Evolutionary conservation across 2,113 vertebrate species (phyloP).

Genomic region (Takifugu bimaculatus): DNA sequence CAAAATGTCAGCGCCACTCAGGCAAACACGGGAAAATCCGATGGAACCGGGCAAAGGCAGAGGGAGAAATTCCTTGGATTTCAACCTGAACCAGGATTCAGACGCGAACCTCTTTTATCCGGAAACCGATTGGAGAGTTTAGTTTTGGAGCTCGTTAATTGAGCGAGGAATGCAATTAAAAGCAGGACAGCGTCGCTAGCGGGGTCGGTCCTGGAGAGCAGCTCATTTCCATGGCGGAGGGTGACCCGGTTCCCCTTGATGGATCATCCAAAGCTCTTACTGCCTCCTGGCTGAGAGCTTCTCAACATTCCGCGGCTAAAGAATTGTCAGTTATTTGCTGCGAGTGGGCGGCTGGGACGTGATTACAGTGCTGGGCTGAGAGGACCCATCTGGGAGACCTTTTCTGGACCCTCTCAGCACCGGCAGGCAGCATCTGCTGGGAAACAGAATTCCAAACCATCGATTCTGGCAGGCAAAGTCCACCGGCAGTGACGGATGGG

Average conservation of each 20-base stretch:
- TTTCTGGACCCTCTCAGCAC: slow-evolving; percentile 6
- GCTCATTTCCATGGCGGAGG: neutral
- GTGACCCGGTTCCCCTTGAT: slow-evolving; percentile 8
- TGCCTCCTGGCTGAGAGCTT: slow-evolving; percentile 18
- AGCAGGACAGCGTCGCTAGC: slow-evolving; percentile 51
- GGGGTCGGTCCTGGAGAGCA: too few relatives aligned
- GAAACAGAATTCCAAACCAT: slow-evolving; percentile 8
- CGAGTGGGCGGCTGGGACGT: slow-evolving; percentile 20
- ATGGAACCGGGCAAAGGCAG: too few relatives aligned
- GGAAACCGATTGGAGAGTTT: too few relatives aligned
- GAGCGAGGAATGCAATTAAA: slow-evolving; percentile 55
- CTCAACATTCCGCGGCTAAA: slow-evolving; percentile 15
- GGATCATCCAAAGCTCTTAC: slow-evolving; percentile 8
- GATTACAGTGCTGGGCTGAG: slow-evolving; percentile 21
- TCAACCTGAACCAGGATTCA: too few relatives aligned
- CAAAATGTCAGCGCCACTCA: too few relatives aligned
- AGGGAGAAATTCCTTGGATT: too few relatives aligned
- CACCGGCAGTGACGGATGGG: too few relatives aligned
- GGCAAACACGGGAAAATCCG: too few relatives aligned
- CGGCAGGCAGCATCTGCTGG: slow-evolving; percentile 5
- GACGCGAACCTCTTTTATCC: too few relatives aligned
- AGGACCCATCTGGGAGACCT: slow-evolving; percentile 16
- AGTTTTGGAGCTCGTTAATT: slow-evolving; percentile 41
- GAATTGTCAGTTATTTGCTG: slow-evolving; percentile 35
- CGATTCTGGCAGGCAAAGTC: too few relatives aligned